Conservation (phyloP, 2,113 vertebrate genomes). For the Trachemys scripta region DNA sequence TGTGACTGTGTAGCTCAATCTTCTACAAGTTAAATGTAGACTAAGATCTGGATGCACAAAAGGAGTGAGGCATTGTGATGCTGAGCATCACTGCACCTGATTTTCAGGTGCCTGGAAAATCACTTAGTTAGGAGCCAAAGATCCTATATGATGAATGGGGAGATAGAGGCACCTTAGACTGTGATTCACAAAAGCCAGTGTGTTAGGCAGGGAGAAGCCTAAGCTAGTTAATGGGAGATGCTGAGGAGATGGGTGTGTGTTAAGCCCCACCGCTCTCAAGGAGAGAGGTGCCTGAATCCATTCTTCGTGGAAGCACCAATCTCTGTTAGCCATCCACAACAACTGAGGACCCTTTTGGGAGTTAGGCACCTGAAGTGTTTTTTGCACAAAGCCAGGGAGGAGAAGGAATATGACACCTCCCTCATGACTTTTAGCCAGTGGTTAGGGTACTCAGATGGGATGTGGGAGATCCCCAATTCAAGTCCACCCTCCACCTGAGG, state of each 20-base stretch:
- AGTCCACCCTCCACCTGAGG: not conserved
- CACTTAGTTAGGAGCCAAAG: not conserved
- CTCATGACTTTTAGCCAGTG: not conserved
- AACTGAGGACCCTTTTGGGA: not conserved
- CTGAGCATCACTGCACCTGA: not conserved
- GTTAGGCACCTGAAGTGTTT: not conserved
- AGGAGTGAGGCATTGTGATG: not conserved
- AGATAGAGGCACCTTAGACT: no score
- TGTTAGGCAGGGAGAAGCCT: no score
- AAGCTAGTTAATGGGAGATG: no score
- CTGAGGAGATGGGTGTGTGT: not conserved
- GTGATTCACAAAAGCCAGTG: no score
- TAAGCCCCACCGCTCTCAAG: no score
- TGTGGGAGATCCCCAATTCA: not conserved
- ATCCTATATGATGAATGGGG: no score
- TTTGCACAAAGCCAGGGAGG: not conserved
- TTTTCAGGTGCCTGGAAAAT: not conserved
- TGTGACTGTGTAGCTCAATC: not conserved
- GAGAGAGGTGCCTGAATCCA: not conserved
- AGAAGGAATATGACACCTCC: no score
- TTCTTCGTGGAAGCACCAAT: not conserved
- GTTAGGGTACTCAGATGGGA: not conserved
- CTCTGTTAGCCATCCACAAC: not conserved
- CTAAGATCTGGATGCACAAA: not conserved
- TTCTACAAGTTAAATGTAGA: not conserved